A percentile compares a stretch with the other conserved stretches of the same genome.
phyloP scores from a whole-genome alignment of 2,113 vertebrate species.

The Triplophysa rosa region DNA sequence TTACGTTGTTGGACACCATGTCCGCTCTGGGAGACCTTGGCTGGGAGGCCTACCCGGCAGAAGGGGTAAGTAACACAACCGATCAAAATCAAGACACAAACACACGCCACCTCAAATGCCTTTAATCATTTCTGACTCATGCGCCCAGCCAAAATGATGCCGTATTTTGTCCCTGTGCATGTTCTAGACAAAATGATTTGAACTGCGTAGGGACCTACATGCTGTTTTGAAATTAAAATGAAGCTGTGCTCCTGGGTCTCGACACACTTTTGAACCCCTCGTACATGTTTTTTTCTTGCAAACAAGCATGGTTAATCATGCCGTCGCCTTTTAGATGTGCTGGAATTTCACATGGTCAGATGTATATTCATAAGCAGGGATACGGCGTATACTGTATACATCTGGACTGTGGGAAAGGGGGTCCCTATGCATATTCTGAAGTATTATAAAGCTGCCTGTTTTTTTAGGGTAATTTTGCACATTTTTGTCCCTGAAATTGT shows the following conservation, averaged over 20 bases:
- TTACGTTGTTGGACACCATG: constrained; percentile 83
- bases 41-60: constrained; percentile 81
- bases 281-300: not conserved
- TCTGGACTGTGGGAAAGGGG: not conserved
- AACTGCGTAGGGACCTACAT: not conserved
- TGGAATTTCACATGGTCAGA: constrained; percentile 6
- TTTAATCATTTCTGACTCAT: constrained; percentile 16
- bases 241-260: not conserved
- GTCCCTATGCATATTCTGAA: not conserved
- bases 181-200: constrained; percentile 20
- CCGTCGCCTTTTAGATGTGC: not conserved
- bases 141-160: constrained; percentile 1
- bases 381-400: not conserved
- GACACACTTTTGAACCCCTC: constrained; percentile 20
- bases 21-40: constrained; percentile 81
- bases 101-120: not conserved
- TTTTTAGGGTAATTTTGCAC: not conserved
- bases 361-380: constrained; percentile 43
- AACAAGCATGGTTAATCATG: not conserved
- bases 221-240: constrained; percentile 8
- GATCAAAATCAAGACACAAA: constrained; percentile 13
- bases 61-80: constrained; percentile 76
- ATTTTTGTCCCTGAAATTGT: too few relatives aligned
- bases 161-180: not conserved
- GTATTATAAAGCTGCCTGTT: not conserved